Conservation (phyloP, 2,888 invertebrate species). For the Zeuzera pyrina region DNA sequence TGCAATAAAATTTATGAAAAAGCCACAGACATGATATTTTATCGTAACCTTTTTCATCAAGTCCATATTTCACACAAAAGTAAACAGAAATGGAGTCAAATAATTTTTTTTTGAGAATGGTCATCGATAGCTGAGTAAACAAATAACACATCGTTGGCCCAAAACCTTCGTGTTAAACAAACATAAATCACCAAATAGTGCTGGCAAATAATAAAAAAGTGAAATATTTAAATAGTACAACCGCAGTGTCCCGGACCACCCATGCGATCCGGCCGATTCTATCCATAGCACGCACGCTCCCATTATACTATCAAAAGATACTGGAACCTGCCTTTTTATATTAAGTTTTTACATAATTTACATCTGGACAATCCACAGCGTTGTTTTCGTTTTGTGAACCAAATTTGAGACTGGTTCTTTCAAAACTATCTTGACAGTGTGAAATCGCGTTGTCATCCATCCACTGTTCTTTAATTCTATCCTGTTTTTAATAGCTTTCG, state of each 20-base stretch:
- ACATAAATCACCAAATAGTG: slow-evolving; percentile 59
- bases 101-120: not conserved
- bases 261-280: slow-evolving; percentile 45
- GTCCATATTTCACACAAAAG: not conserved
- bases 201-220: slow-evolving; percentile 58
- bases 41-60: no score
- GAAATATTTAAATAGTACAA: slow-evolving; percentile 58
- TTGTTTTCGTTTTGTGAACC: slow-evolving; percentile 7
- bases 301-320: slow-evolving; percentile 63
- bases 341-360: slow-evolving; percentile 61
- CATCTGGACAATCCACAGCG: slow-evolving; percentile 42
- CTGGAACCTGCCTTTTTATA: slow-evolving; percentile 41
- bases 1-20: no score
- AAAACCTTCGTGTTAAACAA: slow-evolving; percentile 62
- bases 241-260: slow-evolving; percentile 50
- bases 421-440: slow-evolving; percentile 19
- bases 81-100: not conserved
- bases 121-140: slow-evolving; percentile 47
- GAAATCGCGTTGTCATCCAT: slow-evolving; percentile 40
- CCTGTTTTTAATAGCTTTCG: slow-evolving; percentile 45
- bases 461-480: slow-evolving; percentile 34
- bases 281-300: slow-evolving; percentile 49
- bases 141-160: slow-evolving; percentile 57
- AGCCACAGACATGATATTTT: no score
- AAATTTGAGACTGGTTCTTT: slow-evolving; percentile 24